Evolutionary conservation across 2,797 vertebrate genomes (phyloP).

Genomic region (Bryconaethiops microstoma): DNA sequence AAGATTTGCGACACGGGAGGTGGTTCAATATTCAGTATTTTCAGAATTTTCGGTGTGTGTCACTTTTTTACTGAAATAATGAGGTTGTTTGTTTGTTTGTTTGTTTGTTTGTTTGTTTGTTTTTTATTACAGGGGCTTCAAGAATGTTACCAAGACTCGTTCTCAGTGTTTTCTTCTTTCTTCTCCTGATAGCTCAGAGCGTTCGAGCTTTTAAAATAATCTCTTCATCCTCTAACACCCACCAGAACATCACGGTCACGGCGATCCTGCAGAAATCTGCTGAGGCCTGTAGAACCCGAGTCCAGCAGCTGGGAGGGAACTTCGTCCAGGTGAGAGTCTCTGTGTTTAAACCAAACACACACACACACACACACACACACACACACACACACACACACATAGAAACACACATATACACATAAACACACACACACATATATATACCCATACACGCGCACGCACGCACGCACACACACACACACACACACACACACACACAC

Average conservation of each 20-base stretch:
- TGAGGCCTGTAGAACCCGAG: not conserved
- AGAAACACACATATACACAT: too few relatives aligned
- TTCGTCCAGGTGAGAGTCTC: constrained; percentile 1
- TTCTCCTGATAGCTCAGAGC: not conserved
- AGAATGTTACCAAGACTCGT: not conserved
- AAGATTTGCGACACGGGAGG: too few relatives aligned
- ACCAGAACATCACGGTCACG: not conserved
- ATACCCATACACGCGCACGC: too few relatives aligned
- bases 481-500: too few relatives aligned
- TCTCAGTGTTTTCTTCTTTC: not conserved
- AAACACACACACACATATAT: too few relatives aligned
- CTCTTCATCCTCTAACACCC: not conserved
- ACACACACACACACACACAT: too few relatives aligned
- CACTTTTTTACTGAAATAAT: not conserved
- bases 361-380: too few relatives aligned
- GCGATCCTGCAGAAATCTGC: constrained; percentile 1
- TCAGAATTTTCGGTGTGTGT: not conserved
- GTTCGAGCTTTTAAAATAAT: not conserved
- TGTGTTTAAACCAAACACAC: too few relatives aligned
- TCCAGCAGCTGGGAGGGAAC: not conserved
- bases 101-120: too few relatives aligned
- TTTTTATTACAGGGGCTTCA: not conserved
- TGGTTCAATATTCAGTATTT: too few relatives aligned
- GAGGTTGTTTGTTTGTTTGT: not conserved
- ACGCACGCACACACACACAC: too few relatives aligned